A percentile compares a stretch with the other conserved stretches of the same genome.
These are phyloP conservation scores for Tetragonula clypearis DNA, from an alignment of 1,140 invertebrate genomes.

Conservation along the genomic window DNA sequence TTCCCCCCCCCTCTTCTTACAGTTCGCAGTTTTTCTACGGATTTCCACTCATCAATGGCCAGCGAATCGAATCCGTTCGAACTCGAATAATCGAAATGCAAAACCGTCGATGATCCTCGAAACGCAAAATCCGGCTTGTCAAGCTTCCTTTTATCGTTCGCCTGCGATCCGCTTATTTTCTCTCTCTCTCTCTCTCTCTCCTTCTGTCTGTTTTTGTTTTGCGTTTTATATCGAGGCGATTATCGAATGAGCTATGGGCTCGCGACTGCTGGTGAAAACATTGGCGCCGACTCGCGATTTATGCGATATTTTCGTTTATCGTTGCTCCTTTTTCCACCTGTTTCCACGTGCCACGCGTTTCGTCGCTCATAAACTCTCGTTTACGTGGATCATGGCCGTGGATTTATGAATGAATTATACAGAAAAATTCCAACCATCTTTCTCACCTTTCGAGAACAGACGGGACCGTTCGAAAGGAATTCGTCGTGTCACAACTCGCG, in stretches of 20 bases:
- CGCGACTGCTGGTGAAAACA: slow-evolving; percentile 1
- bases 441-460: neutral
- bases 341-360: neutral
- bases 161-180: neutral
- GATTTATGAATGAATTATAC: neutral
- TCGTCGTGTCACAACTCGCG: neutral
- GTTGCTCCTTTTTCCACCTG: neutral
- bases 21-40: too few species aligned
- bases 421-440: neutral
- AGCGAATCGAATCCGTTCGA: neutral
- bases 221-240: slow-evolving; percentile 25
- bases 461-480: neutral
- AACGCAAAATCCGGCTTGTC: slow-evolving; percentile 27
- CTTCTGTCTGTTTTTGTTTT: too few species aligned
- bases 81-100: slow-evolving; percentile 15
- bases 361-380: neutral
- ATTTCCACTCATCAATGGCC: neutral
- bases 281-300: slow-evolving; percentile 12
- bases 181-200: too few species aligned
- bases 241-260: slow-evolving; percentile 29
- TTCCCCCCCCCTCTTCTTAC: neutral
- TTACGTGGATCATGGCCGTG: neutral
- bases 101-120: too few species aligned
- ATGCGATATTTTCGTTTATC: slow-evolving; percentile 12
- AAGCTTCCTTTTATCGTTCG: slow-evolving; percentile 4